Conservation (phyloP, 2,888 invertebrate genomes). For the Xestoiulus laeticollis region DNA sequence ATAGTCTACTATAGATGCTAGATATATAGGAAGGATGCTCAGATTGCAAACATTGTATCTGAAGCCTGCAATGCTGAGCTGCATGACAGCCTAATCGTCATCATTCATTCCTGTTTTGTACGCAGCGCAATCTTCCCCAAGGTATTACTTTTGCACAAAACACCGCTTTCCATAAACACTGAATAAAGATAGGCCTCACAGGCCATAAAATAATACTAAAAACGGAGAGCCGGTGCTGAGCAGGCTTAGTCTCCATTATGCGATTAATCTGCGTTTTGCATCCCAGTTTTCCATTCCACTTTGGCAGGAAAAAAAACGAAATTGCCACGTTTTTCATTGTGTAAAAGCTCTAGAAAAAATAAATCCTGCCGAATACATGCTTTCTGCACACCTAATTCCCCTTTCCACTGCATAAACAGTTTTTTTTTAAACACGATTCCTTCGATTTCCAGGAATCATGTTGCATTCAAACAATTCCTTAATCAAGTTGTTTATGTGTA, state of each 20-base stretch:
- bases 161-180: constrained; percentile 33
- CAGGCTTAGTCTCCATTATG: constrained; percentile 28
- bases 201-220: constrained; percentile 27
- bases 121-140: constrained; percentile 7
- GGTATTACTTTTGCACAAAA: constrained; percentile 30
- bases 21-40: background rate
- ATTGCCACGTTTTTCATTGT: background rate
- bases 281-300: background rate
- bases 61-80: background rate
- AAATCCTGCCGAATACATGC: background rate
- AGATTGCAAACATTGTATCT: no score
- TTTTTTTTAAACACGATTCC: background rate
- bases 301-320: background rate
- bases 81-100: constrained; percentile 29
- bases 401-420: background rate
- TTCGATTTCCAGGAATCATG: background rate
- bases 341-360: background rate
- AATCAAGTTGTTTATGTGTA: background rate
- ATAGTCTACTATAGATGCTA: background rate
- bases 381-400: background rate
- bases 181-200: constrained; percentile 23
- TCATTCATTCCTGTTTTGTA: constrained; percentile 17
- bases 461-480: background rate
- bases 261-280: constrained; percentile 32
- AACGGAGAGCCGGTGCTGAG: background rate